Conservation (phyloP, 2,113 vertebrate species). For the Podocnemis expansa region DNA sequence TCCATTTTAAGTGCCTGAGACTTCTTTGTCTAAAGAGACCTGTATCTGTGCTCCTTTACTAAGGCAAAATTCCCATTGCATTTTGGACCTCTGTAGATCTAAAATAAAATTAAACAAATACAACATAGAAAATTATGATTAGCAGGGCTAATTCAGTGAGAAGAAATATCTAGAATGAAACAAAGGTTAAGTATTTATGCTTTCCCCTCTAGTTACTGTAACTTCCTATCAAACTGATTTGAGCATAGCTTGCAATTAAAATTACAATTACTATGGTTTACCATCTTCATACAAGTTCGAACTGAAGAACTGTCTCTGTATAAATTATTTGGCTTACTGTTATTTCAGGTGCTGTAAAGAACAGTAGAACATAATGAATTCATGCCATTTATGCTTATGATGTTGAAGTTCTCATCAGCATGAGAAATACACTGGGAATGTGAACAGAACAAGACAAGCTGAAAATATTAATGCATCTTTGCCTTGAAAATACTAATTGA, state of each 20-base stretch:
- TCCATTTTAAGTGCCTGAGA: neutral
- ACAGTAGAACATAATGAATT: slow-evolving; percentile 40
- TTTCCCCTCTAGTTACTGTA: slow-evolving; percentile 27
- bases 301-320: slow-evolving; percentile 65
- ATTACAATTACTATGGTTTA: slow-evolving; percentile 63
- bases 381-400: slow-evolving; percentile 36
- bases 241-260: slow-evolving; percentile 74
- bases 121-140: slow-evolving; percentile 45
- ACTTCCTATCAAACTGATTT: slow-evolving; percentile 69
- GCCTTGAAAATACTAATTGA: slow-evolving; percentile 58
- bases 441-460: slow-evolving; percentile 65
- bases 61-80: neutral
- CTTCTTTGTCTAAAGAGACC: slow-evolving; percentile 25
- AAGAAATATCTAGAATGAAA: slow-evolving; percentile 32
- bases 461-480: slow-evolving; percentile 42
- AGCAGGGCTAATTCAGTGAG: neutral
- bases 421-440: slow-evolving; percentile 54
- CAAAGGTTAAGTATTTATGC: slow-evolving; percentile 28
- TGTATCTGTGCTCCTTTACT: neutral
- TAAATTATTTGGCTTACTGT: slow-evolving; percentile 52
- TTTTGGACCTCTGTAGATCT: neutral
- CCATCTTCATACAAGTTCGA: slow-evolving; percentile 68
- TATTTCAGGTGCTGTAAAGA: slow-evolving; percentile 60
- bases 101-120: neutral
- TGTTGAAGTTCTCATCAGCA: slow-evolving; percentile 64